Evolutionary conservation across 1,140 invertebrate genomes (phyloP), one percentile per base, ranked within the genome.

Genomic region (Bombus waltoni): DNA sequence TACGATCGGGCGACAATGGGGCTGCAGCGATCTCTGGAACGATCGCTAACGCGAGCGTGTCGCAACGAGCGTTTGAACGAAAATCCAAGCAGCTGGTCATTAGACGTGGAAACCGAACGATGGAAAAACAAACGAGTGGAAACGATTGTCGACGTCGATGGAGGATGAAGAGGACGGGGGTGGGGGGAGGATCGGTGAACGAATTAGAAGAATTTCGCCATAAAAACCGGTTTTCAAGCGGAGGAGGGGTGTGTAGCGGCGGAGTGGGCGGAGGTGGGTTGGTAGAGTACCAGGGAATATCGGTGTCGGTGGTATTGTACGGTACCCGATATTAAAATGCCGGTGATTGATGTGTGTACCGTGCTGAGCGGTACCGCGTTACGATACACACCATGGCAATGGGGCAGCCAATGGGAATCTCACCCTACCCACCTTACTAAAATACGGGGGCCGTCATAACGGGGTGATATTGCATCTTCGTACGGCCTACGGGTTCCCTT

Each of bases 301-400:
- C 85, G 83, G 87, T 88, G 92, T 89, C 83, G 90, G 92, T 89
- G 93, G 91, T 94, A 95, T 95, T 95, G 94, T 95, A 91, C 89
- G 92, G 92, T 92, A 94, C 89, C 94, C 94, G 93, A 95, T 95
- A 95, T 95, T 95, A 95, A 95, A 95, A 95, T 95, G 93, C 92
- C 92, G 93, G 94, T 95, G 95, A 95, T 95, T 95, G 95, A 95
- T 95, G 95, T 92, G 93, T 94, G 93, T 94, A 94, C 94, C 95
- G 94, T 95, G 95, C 92, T 92, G 78, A 81, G 76, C 75, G 88
- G 88, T 82, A 72, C 44, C 74, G 86, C 81, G 88, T 77, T 76
- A 85, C 78, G 86, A 85, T 74, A 85, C 68, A 71, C 82, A 86
- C 74, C 81, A 68, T 42, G 38, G 87, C 71, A 68, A 70, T 72